These are phyloP conservation scores for Leptinotarsa undecemlineata DNA, from an alignment of 1,140 invertebrate species.

Conservation along the genomic window DNA sequence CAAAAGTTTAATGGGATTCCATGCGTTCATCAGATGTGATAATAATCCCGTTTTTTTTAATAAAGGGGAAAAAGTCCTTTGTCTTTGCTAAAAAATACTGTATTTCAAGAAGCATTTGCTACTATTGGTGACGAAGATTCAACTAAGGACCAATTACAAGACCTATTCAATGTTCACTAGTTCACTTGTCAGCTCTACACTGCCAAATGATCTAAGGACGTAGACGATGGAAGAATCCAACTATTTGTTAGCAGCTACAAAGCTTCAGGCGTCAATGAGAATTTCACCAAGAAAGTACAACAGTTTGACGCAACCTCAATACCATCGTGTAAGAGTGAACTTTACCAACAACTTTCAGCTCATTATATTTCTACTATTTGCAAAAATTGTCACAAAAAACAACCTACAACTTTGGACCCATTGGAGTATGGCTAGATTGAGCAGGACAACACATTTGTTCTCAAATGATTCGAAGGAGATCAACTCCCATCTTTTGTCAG, in stretches of 20 bases:
- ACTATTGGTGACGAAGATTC: constrained; percentile 14
- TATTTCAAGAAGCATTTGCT: constrained; percentile 31
- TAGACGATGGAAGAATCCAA: constrained; percentile 40
- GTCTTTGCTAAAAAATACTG: constrained; percentile 7
- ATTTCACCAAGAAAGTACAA: constrained; percentile 38
- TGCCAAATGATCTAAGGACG: constrained; percentile 37
- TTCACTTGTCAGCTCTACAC: constrained; percentile 34
- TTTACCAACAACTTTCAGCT: constrained; percentile 31
- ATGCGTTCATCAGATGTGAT: constrained; percentile 34
- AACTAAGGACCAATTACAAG: constrained; percentile 17
- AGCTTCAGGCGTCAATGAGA: constrained; percentile 31
- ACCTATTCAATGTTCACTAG: constrained; percentile 24
- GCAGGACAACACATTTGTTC: constrained; percentile 34
- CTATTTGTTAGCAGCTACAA: constrained; percentile 40
- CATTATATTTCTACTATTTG: constrained; percentile 42
- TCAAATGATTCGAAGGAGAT: constrained; percentile 46
- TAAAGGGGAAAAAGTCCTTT: constrained; percentile 12
- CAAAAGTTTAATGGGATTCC: constrained; percentile 27
- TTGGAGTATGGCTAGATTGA: constrained; percentile 41
- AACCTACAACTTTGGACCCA: constrained; percentile 34
- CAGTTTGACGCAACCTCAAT: constrained; percentile 42
- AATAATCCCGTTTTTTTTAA: constrained; percentile 36
- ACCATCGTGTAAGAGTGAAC: constrained; percentile 37
- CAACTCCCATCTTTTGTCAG: constrained; percentile 38
- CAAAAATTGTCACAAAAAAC: constrained; percentile 34